Evolutionary conservation across 2,113 vertebrate genomes (phyloP).

Genomic region (Conger conger): DNA sequence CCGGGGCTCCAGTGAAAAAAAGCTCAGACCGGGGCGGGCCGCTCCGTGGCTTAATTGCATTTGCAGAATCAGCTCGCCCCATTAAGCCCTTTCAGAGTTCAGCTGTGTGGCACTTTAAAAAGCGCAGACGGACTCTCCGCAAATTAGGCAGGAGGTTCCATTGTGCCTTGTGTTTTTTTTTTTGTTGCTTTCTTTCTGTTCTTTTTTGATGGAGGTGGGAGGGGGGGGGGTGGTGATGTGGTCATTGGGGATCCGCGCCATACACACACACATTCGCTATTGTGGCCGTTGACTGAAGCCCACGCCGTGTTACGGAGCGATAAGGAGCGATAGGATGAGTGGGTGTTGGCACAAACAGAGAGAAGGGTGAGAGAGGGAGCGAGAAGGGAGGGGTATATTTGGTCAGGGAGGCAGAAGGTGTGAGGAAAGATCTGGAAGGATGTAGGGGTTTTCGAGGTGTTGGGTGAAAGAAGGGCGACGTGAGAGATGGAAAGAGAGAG

Average conservation of each 20-base stretch:
- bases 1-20: neutral
- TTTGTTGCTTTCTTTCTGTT: conserved; percentile 19
- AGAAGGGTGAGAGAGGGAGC: neutral
- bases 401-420: neutral
- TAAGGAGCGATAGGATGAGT: neutral
- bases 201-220: neutral
- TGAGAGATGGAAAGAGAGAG: conserved; percentile 6
- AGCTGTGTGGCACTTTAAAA: conserved; percentile 6
- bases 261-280: neutral
- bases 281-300: neutral
- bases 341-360: neutral
- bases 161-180: conserved; percentile 14
- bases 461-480: neutral
- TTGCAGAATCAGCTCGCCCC: conserved; percentile 4
- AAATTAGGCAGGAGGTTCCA: conserved; percentile 12
- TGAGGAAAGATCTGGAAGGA: neutral
- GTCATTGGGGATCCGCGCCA: neutral
- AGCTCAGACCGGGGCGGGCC: neutral
- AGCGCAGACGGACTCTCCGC: conserved; percentile 13
- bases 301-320: neutral
- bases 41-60: neutral
- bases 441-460: neutral
- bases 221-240: neutral
- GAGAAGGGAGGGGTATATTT: neutral
- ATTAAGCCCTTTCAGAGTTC: neutral